Conservation (phyloP, 2,113 vertebrate genomes). For the Zosterops lateralis region DNA sequence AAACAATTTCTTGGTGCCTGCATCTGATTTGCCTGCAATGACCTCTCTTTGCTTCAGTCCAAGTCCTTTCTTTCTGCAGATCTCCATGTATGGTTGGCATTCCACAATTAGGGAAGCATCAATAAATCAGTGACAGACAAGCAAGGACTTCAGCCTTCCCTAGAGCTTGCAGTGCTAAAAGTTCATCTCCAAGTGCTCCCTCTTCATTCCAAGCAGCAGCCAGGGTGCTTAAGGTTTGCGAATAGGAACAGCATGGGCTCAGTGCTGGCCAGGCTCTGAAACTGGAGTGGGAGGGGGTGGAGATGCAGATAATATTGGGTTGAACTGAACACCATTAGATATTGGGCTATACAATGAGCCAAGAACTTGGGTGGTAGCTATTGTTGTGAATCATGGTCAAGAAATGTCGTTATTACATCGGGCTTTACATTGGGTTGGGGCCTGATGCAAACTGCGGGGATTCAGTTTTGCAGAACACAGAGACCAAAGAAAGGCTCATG, state of each 20-base stretch:
- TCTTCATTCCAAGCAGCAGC: conserved; percentile 20
- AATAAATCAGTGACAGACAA: conserved; percentile 39
- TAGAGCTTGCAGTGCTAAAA: neutral
- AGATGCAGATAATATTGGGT: neutral
- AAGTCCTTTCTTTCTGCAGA: conserved; percentile 48
- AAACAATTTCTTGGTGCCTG: conserved; percentile 25
- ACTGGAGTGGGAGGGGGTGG: neutral
- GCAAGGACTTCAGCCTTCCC: neutral
- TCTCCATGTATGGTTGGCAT: conserved; percentile 48
- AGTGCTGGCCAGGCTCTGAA: neutral
- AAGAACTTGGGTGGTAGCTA: conserved; percentile 60
- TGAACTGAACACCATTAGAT: neutral
- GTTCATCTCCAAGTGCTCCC: conserved; percentile 26
- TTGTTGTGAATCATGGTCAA: conserved; percentile 42
- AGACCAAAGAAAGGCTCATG: neutral
- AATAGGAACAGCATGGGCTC: neutral
- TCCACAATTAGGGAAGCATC: conserved; percentile 38
- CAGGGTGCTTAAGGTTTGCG: neutral
- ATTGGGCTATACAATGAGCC: neutral
- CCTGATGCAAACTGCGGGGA: neutral
- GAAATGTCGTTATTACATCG: conserved; percentile 46
- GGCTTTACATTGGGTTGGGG: neutral
- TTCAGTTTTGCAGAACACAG: neutral
- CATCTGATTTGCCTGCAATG: conserved; percentile 49
- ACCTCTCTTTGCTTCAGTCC: conserved; percentile 51